Base-by-base conservation (phyloP, 2,113 vertebrate genomes). In the Collichthys lucidus region DNA sequence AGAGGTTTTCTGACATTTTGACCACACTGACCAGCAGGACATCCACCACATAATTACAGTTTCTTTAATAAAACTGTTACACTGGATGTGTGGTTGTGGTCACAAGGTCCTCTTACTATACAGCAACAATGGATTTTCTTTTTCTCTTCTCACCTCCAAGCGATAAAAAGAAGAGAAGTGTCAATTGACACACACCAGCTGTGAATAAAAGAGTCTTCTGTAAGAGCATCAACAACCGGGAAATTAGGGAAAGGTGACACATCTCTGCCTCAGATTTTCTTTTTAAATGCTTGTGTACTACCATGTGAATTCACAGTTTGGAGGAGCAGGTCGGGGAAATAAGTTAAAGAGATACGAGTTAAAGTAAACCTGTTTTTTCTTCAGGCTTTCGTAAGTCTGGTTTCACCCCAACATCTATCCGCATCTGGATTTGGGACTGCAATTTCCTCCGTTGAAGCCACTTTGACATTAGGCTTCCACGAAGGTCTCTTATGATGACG, bases 401-500 rank as follows among this genome's bases (percentile, higher is more conserved):
- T 47, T 61, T 63, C 29, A 24, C 46, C 47, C 5, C 15, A 74
- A 49, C 22, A 16, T 72, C 11, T 6, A 29, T 42, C 1, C 50
- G 0, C 29, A 71, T 29, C 46, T 68, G 57, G 40, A 24, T 44
- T 31, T 61, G 16, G 4, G 53, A 31, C 22, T n/a, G 26, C 16
- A 12, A 55, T 72, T 79, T 47, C 29, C 24, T 67, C 70, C 29
- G 50, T 64, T 49, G 63, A 83, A 90, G 88, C 49, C 83, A 75
- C 72, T 76, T n/a, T 90, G 84, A 90, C 85, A 87, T 91, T 0
- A 71, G 49, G 26, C 50, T 73, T 82, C 29, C 56, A 56, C 8
- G 47, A 82, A 76, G 66, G 47, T 80, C 63, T 50, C 24, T 69
- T 81, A 22, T 52, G 60, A 90, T 82, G 86, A 92, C 56, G 65